Conservation (phyloP, 2,888 invertebrate genomes). For the Serripes groenlandicus region DNA sequence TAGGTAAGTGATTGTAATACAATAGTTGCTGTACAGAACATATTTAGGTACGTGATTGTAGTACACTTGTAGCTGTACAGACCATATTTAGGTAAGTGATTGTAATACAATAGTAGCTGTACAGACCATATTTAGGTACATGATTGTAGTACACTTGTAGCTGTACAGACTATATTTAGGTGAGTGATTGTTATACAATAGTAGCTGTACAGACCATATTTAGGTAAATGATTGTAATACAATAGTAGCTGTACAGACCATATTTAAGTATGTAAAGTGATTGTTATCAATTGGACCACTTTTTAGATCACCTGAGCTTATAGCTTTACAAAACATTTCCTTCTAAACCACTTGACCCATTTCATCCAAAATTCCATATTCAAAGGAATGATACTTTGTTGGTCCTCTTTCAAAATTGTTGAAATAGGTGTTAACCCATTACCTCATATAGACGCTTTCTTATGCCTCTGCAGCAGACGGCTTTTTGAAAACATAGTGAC, state of each 20-base stretch:
- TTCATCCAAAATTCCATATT: too few species aligned
- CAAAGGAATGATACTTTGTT: too few species aligned
- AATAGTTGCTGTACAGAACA: constrained; percentile 99
- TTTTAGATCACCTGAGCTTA: too few species aligned
- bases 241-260: constrained; percentile 98
- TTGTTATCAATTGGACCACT: too few species aligned
- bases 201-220: constrained; percentile 99
- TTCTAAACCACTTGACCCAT: too few species aligned
- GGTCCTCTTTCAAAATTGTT: too few species aligned
- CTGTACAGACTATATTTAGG: constrained; percentile 99
- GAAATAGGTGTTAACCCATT: neutral
- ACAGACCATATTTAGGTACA: constrained; percentile 99
- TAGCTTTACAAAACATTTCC: too few species aligned
- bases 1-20: constrained; percentile 99
- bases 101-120: constrained; percentile 99
- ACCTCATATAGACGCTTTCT: neutral
- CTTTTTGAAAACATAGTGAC: neutral
- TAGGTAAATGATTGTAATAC: constrained; percentile 99
- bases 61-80: constrained; percentile 99
- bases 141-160: constrained; percentile 99
- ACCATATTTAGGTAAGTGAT: constrained; percentile 99
- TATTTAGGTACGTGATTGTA: constrained; percentile 99
- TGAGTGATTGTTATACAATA: constrained; percentile 99
- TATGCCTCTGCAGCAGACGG: neutral
- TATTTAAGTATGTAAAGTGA: too few species aligned